Conservation (phyloP, 2,797 vertebrate genomes). For the Periparus ater region DNA sequence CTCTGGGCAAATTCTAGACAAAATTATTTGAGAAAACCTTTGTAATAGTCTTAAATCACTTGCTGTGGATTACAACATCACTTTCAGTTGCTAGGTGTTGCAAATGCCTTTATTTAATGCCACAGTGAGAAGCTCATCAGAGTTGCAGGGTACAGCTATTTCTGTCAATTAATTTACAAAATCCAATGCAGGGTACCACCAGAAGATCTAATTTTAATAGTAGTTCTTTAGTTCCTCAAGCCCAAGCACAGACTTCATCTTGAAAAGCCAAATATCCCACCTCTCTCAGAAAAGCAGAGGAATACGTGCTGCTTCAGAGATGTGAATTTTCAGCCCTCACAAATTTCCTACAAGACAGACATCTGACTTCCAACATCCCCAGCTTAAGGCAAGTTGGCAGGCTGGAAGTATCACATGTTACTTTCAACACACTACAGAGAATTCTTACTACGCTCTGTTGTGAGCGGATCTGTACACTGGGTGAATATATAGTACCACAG, state of each 20-base stretch:
- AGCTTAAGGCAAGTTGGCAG: neutral
- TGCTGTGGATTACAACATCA: neutral
- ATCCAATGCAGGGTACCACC: neutral
- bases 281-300: neutral
- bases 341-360: neutral
- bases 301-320: neutral
- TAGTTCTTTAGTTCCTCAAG: neutral
- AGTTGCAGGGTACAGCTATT: neutral
- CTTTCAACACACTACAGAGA: neutral
- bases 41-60: neutral
- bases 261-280: neutral
- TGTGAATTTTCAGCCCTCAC: neutral
- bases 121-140: neutral
- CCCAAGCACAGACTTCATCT: neutral
- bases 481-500: slow-evolving; percentile 6
- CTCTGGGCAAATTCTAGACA: neutral
- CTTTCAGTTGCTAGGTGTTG: neutral
- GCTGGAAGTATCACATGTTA: slow-evolving; percentile 8
- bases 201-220: neutral
- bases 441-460: slow-evolving; percentile 1
- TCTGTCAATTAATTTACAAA: neutral
- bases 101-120: neutral
- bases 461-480: neutral
- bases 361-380: neutral
- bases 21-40: neutral